Conservation (phyloP, 2,797 vertebrate species). For the Clamator glandarius region DNA sequence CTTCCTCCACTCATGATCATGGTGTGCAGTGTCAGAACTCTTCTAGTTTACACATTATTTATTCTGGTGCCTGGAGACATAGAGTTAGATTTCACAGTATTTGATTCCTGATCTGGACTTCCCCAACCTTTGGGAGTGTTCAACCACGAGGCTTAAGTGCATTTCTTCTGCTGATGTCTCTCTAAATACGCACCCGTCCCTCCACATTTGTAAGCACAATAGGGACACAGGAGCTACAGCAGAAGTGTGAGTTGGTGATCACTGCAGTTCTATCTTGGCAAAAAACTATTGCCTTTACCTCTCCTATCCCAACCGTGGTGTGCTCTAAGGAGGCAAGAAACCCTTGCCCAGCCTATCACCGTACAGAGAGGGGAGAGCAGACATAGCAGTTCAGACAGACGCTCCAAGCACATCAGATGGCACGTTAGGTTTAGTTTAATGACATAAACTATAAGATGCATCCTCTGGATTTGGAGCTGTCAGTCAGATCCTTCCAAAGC, state of each 20-base stretch:
- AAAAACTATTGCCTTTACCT: neutral
- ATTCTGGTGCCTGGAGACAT: neutral
- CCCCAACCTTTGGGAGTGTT: neutral
- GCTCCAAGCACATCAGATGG: neutral
- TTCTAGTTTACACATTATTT: neutral
- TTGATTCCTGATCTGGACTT: neutral
- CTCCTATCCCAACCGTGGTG: neutral
- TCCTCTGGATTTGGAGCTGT: neutral
- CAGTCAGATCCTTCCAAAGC: neutral
- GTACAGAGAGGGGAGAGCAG: neutral
- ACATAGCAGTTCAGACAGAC: neutral
- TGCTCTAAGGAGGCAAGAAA: neutral
- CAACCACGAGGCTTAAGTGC: neutral
- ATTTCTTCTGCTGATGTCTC: neutral
- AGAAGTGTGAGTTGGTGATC: neutral
- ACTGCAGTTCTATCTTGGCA: neutral
- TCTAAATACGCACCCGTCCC: neutral
- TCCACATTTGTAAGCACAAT: neutral
- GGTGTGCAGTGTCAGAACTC: neutral
- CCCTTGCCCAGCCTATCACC: accelerated
- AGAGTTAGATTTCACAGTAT: neutral
- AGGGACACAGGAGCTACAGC: neutral
- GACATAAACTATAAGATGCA: neutral
- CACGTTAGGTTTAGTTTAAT: neutral
- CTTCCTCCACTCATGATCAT: neutral